Evolutionary conservation across 35 echinoderm and acorn worm species (phyloP).

Genomic region (Apostichopus californicus): DNA sequence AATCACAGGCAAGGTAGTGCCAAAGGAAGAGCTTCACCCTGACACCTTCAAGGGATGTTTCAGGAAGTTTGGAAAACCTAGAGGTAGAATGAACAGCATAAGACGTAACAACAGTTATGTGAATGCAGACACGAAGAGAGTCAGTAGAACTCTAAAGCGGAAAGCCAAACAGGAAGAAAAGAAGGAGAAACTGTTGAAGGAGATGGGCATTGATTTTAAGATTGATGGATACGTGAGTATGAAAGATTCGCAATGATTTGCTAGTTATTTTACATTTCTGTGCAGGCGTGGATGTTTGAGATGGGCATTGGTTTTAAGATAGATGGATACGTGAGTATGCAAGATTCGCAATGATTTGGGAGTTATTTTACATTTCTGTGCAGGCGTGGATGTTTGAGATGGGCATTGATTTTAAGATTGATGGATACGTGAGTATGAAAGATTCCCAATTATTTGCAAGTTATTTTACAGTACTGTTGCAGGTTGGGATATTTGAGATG

Average conservation of each 20-base stretch:
- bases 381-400: neutral
- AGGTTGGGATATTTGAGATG: neutral
- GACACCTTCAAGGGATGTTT: constrained; percentile 35
- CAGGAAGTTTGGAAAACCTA: neutral
- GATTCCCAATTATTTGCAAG: too few species aligned
- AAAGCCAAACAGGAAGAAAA: neutral
- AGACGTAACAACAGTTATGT: neutral
- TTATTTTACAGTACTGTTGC: too few species aligned
- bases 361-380: too few species aligned
- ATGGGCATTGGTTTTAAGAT: constrained; percentile 28
- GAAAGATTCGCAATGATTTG: too few species aligned
- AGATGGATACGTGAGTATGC: neutral
- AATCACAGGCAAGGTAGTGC: neutral
- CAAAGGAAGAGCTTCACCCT: constrained; percentile 5
- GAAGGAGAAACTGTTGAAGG: constrained; percentile 9
- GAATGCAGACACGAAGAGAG: neutral
- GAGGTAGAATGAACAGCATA: neutral
- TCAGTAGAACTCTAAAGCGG: neutral
- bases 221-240: constrained; percentile 23
- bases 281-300: neutral
- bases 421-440: constrained; percentile 1
- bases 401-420: constrained; percentile 27
- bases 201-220: constrained; percentile 31
- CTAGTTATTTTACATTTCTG: too few species aligned
- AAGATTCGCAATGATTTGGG: too few species aligned